phyloP scores from a whole-genome alignment of 2,888 invertebrate genomes.

The Ophion costatus region DNA sequence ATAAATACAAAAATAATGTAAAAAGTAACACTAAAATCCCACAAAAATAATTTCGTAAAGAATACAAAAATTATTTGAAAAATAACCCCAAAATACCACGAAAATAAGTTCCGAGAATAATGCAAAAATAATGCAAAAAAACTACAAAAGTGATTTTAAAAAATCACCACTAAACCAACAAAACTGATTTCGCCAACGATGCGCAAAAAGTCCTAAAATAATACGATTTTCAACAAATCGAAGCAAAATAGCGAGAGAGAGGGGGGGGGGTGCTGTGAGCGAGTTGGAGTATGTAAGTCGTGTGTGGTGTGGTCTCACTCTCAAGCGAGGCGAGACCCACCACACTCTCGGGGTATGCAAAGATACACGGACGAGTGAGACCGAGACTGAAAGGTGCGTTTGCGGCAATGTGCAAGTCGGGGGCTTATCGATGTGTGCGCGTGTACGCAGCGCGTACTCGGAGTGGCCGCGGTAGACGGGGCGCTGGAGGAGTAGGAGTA shows the following conservation, averaged over 20 bases:
- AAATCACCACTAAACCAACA: not conserved
- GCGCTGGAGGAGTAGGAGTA: slow-evolving; percentile 29
- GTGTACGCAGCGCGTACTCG: slow-evolving; percentile 17
- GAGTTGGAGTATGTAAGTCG: not conserved
- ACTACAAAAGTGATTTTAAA: not conserved
- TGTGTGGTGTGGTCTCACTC: not conserved
- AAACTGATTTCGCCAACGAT: not conserved
- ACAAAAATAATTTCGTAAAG: no score
- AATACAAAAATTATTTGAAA: no score
- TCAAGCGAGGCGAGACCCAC: not conserved
- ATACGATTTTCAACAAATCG: not conserved
- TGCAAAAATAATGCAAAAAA: not conserved
- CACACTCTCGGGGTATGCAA: not conserved
- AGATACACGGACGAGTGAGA: not conserved
- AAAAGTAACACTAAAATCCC: no score
- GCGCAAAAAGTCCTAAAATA: not conserved
- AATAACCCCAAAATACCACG: no score
- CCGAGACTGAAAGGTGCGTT: slow-evolving; percentile 33
- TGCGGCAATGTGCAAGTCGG: not conserved
- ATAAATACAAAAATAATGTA: no score
- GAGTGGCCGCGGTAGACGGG: not conserved
- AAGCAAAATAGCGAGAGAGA: not conserved
- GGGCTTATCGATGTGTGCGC: not conserved
- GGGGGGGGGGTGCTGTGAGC: not conserved
- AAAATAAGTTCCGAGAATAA: no score